phyloP scores from a whole-genome alignment of 2,113 vertebrate genomes.

The Xenopus laevis region DNA sequence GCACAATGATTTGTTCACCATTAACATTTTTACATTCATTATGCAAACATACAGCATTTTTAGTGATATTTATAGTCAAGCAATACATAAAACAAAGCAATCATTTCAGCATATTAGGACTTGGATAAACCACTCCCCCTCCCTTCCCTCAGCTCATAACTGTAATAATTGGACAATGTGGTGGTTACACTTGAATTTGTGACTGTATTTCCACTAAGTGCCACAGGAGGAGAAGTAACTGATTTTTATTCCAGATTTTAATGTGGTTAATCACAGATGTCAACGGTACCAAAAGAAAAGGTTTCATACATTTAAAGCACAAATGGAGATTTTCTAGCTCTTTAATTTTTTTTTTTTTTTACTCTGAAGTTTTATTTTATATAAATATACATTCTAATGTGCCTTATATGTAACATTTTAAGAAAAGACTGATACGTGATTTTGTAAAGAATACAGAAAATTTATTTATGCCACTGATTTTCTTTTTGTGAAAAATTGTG shows the following conservation, averaged over 20 bases:
- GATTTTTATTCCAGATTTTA: constrained; percentile 13
- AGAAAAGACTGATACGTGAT: constrained; percentile 62
- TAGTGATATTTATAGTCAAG: constrained; percentile 58
- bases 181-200: constrained; percentile 11
- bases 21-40: constrained; percentile 61
- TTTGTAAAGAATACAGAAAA: constrained; percentile 68
- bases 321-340: constrained; percentile 41
- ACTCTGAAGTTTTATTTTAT: constrained; percentile 64
- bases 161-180: constrained; percentile 56
- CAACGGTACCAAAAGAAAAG: constrained; percentile 6
- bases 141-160: constrained; percentile 27
- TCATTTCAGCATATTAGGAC: constrained; percentile 35
- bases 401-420: constrained; percentile 70
- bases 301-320: constrained; percentile 23
- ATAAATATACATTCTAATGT: constrained; percentile 59
- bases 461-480: constrained; percentile 69
- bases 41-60: constrained; percentile 57
- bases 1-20: constrained; percentile 52
- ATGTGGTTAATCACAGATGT: constrained; percentile 20
- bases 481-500: constrained; percentile 63
- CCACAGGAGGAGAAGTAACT: constrained; percentile 16
- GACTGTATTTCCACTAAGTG: constrained; percentile 21
- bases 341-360: constrained; percentile 48
- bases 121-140: constrained; percentile 47
- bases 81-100: constrained; percentile 61